Evolutionary conservation across 2,888 invertebrate genomes (phyloP).

Genomic region (Leptothorax acervorum): DNA sequence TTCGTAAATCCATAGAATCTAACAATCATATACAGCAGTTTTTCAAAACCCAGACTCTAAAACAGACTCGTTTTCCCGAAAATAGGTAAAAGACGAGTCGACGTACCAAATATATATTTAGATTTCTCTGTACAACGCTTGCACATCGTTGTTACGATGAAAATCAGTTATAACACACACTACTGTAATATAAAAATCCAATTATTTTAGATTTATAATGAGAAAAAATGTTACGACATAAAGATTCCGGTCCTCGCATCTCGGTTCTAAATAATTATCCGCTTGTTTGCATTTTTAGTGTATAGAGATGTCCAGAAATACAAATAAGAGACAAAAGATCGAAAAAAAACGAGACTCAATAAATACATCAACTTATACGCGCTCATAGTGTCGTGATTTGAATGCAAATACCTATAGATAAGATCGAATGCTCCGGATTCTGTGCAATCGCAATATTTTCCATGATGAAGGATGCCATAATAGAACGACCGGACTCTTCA

Average conservation of each 20-base stretch:
- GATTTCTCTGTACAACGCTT: not conserved
- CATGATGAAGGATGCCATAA: slow-evolving; percentile 2
- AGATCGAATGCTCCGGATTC: not conserved
- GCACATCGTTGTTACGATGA: not conserved
- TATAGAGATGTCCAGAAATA: not conserved
- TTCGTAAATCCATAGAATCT: not conserved
- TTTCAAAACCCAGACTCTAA: too few species aligned
- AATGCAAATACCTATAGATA: slow-evolving; percentile 30
- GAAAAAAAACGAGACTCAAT: slow-evolving; percentile 8
- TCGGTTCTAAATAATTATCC: not conserved
- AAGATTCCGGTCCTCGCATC: not conserved
- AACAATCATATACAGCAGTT: not conserved
- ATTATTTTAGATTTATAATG: not conserved
- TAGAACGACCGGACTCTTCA: not conserved
- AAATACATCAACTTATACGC: slow-evolving; percentile 31
- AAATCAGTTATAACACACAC: not conserved
- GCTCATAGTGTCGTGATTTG: not conserved
- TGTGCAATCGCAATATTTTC: not conserved
- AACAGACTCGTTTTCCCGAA: not conserved
- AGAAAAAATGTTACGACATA: not conserved
- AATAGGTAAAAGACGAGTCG: not conserved
- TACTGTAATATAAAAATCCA: not conserved
- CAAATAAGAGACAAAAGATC: not conserved
- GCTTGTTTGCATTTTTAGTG: not conserved
- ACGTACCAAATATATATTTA: not conserved